A percentile compares a stretch with the other conserved stretches of the same genome.
phyloP scores from a whole-genome alignment of 1,140 invertebrate species.

The Drosophila azteca region DNA sequence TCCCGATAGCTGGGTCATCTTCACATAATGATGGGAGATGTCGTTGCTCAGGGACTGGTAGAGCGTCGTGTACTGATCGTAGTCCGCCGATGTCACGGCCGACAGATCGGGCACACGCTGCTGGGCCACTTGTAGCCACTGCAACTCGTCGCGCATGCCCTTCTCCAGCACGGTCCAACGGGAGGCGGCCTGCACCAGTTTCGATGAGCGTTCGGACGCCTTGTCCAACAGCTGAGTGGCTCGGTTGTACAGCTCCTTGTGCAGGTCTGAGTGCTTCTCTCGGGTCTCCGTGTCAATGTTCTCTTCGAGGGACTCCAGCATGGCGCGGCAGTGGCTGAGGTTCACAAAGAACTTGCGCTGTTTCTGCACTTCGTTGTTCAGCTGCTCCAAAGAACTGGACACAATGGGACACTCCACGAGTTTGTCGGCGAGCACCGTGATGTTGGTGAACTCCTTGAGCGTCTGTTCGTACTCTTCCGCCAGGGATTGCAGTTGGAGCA shows the following conservation, averaged over 20 bases:
- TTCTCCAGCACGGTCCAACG: constrained; percentile 92
- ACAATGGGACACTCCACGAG: constrained; percentile 90
- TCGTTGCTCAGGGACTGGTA: constrained; percentile 91
- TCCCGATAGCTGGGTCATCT: constrained; percentile 88
- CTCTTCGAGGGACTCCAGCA: constrained; percentile 92
- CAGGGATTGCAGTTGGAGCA: constrained; percentile 89
- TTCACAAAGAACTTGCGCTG: constrained; percentile 95
- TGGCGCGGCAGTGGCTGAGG: constrained; percentile 92
- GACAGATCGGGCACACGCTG: constrained; percentile 91
- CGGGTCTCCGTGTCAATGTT: constrained; percentile 92
- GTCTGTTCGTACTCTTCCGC: constrained; percentile 94
- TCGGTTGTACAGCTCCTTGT: constrained; percentile 89
- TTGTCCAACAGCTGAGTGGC: constrained; percentile 90
- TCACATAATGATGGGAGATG: constrained; percentile 90
- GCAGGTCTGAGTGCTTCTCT: constrained; percentile 89
- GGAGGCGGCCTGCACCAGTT: constrained; percentile 92
- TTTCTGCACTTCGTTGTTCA: constrained; percentile 94
- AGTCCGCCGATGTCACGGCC: constrained; percentile 91
- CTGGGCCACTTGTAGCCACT: constrained; percentile 91
- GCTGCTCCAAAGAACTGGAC: constrained; percentile 89
- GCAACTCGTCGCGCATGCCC: constrained; percentile 91
- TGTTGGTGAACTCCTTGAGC: constrained; percentile 92
- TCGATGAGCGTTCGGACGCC: constrained; percentile 90
- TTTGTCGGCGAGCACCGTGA: constrained; percentile 91
- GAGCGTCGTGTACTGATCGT: constrained; percentile 92